These are phyloP conservation scores for Schmidtea mediterranea DNA, from an alignment of 1,140 invertebrate genomes.

Conservation along the genomic window DNA sequence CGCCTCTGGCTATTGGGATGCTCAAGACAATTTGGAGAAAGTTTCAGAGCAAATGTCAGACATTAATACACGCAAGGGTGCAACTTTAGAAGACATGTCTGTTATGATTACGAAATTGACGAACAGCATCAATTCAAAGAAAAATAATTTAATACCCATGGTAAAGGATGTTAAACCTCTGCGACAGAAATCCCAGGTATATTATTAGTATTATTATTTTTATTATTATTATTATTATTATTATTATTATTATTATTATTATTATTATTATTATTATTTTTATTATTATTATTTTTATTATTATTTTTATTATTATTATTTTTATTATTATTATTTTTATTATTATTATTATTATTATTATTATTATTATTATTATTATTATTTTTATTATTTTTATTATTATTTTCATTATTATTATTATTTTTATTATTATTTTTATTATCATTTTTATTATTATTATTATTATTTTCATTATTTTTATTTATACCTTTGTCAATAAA, in stretches of 20 bases:
- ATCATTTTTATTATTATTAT: no score
- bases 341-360: no score
- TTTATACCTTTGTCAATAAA: no score
- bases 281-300: no score
- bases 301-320: no score
- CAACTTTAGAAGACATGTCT: slow-evolving; percentile 34
- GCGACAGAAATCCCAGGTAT: slow-evolving; percentile 6
- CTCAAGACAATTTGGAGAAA: slow-evolving; percentile 33
- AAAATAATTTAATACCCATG: slow-evolving; percentile 34
- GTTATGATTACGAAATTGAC: slow-evolving; percentile 32
- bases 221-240: not conserved
- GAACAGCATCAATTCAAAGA: slow-evolving; percentile 31
- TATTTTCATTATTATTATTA: no score
- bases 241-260: not conserved
- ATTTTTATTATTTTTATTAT: no score
- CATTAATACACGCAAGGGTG: slow-evolving; percentile 32
- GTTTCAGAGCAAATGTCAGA: slow-evolving; percentile 33
- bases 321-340: no score
- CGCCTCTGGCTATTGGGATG: slow-evolving; percentile 29
- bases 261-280: not conserved
- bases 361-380: no score
- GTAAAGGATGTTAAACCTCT: slow-evolving; percentile 27
- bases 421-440: no score
- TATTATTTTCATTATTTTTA: no score
- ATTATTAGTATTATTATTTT: not conserved